Evolutionary conservation across 1,140 invertebrate genomes (phyloP).

Genomic region (Delia radicum): DNA sequence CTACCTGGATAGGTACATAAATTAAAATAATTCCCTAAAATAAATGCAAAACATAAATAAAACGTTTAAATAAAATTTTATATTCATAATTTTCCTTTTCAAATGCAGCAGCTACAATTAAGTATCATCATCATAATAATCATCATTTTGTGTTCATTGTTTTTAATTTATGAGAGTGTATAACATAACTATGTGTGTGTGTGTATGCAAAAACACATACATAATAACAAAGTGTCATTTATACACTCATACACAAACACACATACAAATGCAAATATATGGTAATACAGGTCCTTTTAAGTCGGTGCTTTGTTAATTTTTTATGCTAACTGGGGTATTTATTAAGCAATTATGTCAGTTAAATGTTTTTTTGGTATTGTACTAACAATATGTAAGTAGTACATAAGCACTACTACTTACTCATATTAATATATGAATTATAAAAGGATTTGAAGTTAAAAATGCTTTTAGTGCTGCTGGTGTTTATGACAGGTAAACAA

Average conservation of each 20-base stretch:
- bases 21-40: too few species aligned
- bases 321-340: background rate
- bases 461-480: background rate
- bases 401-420: too few species aligned
- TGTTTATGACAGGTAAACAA: background rate
- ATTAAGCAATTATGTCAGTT: conserved; percentile 4
- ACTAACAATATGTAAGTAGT: background rate
- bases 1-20: too few species aligned
- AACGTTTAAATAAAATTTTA: background rate
- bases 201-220: background rate
- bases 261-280: background rate
- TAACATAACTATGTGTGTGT: too few species aligned
- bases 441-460: background rate
- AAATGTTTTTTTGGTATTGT: background rate
- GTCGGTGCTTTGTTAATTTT: background rate
- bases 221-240: background rate
- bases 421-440: too few species aligned
- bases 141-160: background rate
- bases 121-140: background rate
- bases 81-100: background rate
- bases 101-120: background rate
- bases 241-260: too few species aligned
- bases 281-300: background rate
- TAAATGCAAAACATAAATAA: too few species aligned
- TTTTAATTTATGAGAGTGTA: background rate